phyloP scores from a whole-genome alignment of 1,140 invertebrate species.

The Diorhabda sublineata region DNA sequence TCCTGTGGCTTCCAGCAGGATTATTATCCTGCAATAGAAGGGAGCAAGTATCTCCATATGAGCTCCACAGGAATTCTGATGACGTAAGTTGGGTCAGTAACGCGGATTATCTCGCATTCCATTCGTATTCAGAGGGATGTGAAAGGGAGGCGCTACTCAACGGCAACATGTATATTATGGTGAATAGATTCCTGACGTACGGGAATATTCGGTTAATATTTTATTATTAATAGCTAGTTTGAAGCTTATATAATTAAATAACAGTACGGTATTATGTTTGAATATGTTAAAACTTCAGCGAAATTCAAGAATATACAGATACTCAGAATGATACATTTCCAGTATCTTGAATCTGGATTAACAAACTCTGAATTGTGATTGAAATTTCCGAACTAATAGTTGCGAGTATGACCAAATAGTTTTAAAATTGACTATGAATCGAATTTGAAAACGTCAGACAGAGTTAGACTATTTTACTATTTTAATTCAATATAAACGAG shows the following conservation, averaged over 20 bases:
- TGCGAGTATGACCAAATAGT: too few relatives aligned
- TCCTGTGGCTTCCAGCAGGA: conserved; percentile 1
- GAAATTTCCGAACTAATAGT: too few relatives aligned
- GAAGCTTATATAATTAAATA: neutral
- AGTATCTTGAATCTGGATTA: too few relatives aligned
- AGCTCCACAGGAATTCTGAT: conserved; percentile 33
- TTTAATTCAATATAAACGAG: too few relatives aligned
- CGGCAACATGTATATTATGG: conserved; percentile 31
- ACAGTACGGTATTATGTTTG: too few relatives aligned
- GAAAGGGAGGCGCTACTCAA: conserved; percentile 17
- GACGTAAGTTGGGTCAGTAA: conserved; percentile 36
- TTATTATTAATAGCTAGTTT: conserved; percentile 3
- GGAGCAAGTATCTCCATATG: conserved; percentile 16
- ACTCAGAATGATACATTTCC: too few relatives aligned
- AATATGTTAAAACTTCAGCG: too few relatives aligned
- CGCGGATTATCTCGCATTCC: conserved; percentile 39
- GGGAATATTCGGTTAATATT: neutral
- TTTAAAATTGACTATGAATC: too few relatives aligned
- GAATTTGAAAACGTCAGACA: too few relatives aligned
- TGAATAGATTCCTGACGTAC: conserved; percentile 5
- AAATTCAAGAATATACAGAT: too few relatives aligned
- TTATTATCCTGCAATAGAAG: conserved; percentile 20
- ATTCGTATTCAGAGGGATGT: conserved; percentile 25
- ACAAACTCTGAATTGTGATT: too few relatives aligned
- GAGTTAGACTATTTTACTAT: too few relatives aligned